Evolutionary conservation across 2,797 vertebrate species (phyloP).

Genomic region (Xiphophorus birchmanni): DNA sequence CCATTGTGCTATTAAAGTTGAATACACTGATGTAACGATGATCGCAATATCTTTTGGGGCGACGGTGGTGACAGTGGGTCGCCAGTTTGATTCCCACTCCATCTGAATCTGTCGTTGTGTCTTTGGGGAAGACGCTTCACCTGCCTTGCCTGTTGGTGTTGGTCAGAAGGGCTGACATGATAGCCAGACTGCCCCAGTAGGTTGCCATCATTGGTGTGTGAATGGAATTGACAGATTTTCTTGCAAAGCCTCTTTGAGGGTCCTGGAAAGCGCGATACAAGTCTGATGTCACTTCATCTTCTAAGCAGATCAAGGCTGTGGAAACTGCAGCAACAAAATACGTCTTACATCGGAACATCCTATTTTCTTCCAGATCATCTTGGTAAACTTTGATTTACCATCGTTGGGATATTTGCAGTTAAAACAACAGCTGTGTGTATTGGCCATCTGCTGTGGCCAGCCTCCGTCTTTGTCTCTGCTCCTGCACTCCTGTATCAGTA

Average conservation of each 20-base stretch:
- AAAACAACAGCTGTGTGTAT: not conserved
- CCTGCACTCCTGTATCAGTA: constrained; percentile 50
- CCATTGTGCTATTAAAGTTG: not conserved
- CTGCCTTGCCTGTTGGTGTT: too few relatives aligned
- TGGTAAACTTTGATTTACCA: constrained; percentile 13
- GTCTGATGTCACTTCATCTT: too few relatives aligned
- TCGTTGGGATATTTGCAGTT: not conserved
- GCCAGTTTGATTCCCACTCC: too few relatives aligned
- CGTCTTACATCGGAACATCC: not conserved
- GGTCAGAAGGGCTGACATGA: too few relatives aligned
- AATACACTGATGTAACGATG: not conserved
- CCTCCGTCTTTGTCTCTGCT: constrained; percentile 30
- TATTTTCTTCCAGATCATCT: not conserved
- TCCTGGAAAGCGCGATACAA: too few relatives aligned
- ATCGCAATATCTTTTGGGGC: not conserved
- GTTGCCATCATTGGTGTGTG: too few relatives aligned
- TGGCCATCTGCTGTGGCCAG: not conserved
- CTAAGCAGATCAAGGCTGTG: not conserved
- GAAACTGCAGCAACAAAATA: not conserved
- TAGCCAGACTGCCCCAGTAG: too few relatives aligned
- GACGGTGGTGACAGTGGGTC: too few relatives aligned
- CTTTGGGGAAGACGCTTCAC: too few relatives aligned
- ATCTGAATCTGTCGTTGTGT: too few relatives aligned
- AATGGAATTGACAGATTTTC: too few relatives aligned
- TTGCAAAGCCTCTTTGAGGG: too few relatives aligned